Evolutionary conservation across 2,113 vertebrate genomes (phyloP).

Genomic region (Pipra filicauda): DNA sequence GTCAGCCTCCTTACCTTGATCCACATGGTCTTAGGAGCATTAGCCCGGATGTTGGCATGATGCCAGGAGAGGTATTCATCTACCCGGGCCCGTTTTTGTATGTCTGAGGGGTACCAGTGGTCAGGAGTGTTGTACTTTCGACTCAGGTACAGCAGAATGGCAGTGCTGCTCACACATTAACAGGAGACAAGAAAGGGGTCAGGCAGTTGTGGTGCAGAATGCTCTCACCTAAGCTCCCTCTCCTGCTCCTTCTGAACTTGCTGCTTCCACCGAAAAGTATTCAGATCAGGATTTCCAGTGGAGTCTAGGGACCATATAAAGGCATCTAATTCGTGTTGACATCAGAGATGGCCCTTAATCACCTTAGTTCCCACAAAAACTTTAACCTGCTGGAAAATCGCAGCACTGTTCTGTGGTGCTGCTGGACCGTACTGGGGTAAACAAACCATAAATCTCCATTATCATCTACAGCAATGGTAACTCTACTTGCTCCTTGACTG

Average conservation of each 20-base stretch:
- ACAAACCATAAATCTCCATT: background rate
- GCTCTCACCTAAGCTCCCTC: background rate
- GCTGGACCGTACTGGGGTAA: background rate
- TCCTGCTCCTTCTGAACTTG: background rate
- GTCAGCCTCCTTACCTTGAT: constrained; percentile 53
- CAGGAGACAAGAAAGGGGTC: background rate
- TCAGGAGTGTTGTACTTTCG: constrained; percentile 78
- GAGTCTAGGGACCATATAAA: background rate
- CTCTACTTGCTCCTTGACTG: background rate
- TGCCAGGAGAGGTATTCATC: constrained; percentile 86
- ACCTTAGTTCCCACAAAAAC: background rate
- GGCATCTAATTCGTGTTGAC: background rate
- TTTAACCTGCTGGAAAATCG: background rate
- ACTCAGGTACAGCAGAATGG: constrained; percentile 79
- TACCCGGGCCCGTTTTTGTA: constrained; percentile 70
- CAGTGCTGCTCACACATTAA: constrained; percentile 54
- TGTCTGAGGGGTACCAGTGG: constrained; percentile 84
- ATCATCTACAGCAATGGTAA: background rate
- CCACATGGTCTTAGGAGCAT: constrained; percentile 77
- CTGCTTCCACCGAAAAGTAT: background rate
- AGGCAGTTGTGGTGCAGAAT: background rate
- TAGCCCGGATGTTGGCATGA: constrained; percentile 66
- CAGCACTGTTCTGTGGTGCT: background rate
- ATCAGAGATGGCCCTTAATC: background rate
- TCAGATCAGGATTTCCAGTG: background rate